Base-by-base conservation (phyloP, 2,888 invertebrate species). In the Eurytoma californica region DNA sequence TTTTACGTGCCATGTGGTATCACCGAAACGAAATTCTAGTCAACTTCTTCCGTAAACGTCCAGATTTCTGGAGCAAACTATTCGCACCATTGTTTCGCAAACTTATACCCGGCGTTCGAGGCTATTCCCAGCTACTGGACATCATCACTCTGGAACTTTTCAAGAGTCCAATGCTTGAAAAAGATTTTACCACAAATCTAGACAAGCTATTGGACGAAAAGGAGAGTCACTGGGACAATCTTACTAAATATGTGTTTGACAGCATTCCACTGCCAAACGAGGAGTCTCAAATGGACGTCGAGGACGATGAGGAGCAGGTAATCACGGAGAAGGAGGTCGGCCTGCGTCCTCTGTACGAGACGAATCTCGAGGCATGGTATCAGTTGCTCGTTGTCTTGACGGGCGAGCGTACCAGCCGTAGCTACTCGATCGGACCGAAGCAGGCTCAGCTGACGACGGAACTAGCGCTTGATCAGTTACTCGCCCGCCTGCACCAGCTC, bases 1-100 rank as follows among this genome's bases (percentile, higher is more conserved):
- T 91, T 0, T 74, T 91, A 3, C 87, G 90, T 24, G 90, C 91
- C 0, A 89, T 91, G 87, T 91, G 91, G 91, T 90, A 89, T 77
- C 87, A 89, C 61, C 87, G 88, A 9, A 90, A 90, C 39, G 90
- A 90, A 51, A 90, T 90, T 63, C 87, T 90, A 3, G 90, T 90
- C 0, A 90, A 88, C 74, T 90, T 88, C 67, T 89, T 91, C 18
- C 86, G 90, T 0, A 90, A 88, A 74, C 85, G 88, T 28, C 85
- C 88, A 0, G 86, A 89, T 47, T 90, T 90, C 67, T 91, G 90
- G 91, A 89, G 86, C 16, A 87, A 90, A 51, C 81, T 91, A 0
- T 86, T 90, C 7, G 86, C 89, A 0, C 90, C 91, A 0, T 80
- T 91, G 0, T 89, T 89, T 73, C 84, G 88, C 18, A 85, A 87